Conservation (phyloP, 2,797 vertebrate genomes). For the Peromyscus aztecus region DNA sequence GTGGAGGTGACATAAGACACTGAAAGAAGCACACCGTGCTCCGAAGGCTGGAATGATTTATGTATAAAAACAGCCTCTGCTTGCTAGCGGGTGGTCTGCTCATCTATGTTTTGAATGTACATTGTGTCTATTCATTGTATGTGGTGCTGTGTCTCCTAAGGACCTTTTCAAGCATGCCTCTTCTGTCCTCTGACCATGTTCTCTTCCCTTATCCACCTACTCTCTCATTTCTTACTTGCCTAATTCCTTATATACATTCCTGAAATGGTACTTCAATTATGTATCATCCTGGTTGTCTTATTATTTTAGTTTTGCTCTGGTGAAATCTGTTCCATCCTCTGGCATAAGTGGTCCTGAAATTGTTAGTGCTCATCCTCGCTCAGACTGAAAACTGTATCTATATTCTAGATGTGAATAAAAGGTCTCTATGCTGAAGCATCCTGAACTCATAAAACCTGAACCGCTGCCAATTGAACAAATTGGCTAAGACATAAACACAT, state of each 20-base stretch:
- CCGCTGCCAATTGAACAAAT: background rate
- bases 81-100: background rate
- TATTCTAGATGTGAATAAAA: background rate
- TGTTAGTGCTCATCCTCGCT: background rate
- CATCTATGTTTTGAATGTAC: background rate
- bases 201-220: background rate
- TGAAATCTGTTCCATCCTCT: background rate
- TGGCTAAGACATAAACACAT: background rate
- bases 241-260: background rate
- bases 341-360: background rate
- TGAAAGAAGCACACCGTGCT: background rate
- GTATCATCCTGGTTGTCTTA: background rate
- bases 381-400: background rate
- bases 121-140: background rate
- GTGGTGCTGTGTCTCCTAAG: background rate
- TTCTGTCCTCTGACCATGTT: background rate
- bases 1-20: background rate
- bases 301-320: background rate
- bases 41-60: background rate
- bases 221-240: background rate
- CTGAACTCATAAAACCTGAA: constrained; percentile 33
- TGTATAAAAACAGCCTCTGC: background rate
- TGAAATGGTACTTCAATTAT: background rate
- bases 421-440: background rate
- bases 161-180: background rate